phyloP scores from a whole-genome alignment of 2,113 vertebrate species.

The Strix aluco region DNA sequence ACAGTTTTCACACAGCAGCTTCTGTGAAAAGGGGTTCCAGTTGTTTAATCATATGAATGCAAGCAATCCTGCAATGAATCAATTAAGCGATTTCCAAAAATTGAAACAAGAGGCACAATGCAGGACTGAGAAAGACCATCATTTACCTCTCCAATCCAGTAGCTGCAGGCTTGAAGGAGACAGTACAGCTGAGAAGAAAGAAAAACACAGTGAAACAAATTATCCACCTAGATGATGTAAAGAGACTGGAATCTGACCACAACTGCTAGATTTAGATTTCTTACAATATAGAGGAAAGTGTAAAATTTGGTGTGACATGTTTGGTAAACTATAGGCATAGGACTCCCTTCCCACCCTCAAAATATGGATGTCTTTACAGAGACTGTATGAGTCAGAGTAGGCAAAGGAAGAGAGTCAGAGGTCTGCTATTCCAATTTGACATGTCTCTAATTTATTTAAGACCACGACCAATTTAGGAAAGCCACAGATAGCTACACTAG shows the following conservation, averaged over 20 bases:
- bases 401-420: conserved; percentile 32
- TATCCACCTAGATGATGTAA: conserved; percentile 55
- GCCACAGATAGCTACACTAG: not conserved
- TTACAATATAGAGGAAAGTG: not conserved
- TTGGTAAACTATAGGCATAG: not conserved
- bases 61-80: not conserved
- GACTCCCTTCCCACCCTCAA: not conserved
- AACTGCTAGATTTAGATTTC: not conserved
- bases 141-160: conserved; percentile 53
- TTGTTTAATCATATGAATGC: not conserved
- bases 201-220: conserved; percentile 53
- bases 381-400: not conserved
- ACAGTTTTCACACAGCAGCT: conserved; percentile 36
- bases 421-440: not conserved
- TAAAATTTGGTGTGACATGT: conserved; percentile 45
- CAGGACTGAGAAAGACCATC: not conserved
- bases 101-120: conserved; percentile 35
- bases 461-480: not conserved
- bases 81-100: conserved; percentile 26
- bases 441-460: conserved; percentile 33
- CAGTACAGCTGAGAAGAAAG: conserved; percentile 47
- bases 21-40: not conserved
- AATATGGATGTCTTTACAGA: not conserved
- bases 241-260: conserved; percentile 47
- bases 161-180: conserved; percentile 59